phyloP scores from a whole-genome alignment of 2,113 vertebrate genomes.

The Passer domesticus region DNA sequence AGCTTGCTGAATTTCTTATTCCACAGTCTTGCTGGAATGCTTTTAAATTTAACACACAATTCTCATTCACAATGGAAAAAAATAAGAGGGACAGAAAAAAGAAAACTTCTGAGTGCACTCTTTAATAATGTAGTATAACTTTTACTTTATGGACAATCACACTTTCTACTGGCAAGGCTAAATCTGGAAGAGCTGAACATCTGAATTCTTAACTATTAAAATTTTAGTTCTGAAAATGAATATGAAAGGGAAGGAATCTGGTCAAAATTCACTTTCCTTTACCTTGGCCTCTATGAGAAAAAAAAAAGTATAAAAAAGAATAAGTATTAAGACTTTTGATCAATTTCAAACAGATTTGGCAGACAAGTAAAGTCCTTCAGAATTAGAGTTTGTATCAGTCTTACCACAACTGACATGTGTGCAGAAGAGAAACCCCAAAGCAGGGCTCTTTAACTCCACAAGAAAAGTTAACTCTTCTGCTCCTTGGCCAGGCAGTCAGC shows the following conservation, averaged over 20 bases:
- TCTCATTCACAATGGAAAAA: not conserved
- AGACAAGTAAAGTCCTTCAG: not conserved
- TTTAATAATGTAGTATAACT: not conserved
- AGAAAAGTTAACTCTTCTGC: not conserved
- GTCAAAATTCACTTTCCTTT: not conserved
- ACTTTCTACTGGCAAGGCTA: not conserved
- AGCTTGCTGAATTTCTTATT: conserved; percentile 35
- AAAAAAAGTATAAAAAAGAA: not conserved
- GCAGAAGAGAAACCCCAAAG: not conserved
- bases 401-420: not conserved
- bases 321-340: not conserved
- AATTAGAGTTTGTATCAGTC: not conserved
- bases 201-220: not conserved
- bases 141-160: not conserved
- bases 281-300: not conserved
- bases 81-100: rapidly evolving
- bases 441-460: not conserved
- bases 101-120: not conserved
- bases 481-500: not conserved
- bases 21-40: not conserved
- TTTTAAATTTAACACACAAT: not conserved
- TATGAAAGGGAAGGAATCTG: not conserved
- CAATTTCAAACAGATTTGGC: not conserved
- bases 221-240: not conserved
- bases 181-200: not conserved